phyloP scores from a whole-genome alignment of 2,888 invertebrate species.

The Coenonympha arcania region DNA sequence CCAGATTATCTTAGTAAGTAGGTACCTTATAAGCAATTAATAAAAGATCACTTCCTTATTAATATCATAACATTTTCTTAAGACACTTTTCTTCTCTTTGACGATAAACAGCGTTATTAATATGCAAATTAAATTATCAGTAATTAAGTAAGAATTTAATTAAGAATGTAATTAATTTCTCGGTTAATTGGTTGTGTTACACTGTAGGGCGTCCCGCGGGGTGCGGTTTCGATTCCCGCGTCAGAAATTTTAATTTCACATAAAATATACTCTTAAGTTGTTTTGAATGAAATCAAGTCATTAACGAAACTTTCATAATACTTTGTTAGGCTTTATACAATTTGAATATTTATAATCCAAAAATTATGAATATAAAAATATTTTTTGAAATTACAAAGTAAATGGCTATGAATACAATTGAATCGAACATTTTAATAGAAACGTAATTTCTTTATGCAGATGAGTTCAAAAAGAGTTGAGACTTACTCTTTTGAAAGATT shows the following conservation, averaged over 20 bases:
- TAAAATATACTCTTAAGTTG: not conserved
- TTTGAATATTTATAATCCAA: no score
- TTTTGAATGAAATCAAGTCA: not conserved
- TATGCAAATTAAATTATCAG: slow-evolving; percentile 5
- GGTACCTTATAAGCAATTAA: no score
- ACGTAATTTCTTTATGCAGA: no score
- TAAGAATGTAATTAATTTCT: not conserved
- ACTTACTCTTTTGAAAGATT: no score
- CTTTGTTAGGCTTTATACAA: no score
- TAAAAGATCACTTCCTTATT: no score
- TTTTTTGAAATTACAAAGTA: no score
- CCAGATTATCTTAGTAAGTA: no score
- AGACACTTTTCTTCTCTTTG: not conserved
- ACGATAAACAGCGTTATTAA: not conserved
- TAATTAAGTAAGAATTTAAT: slow-evolving; percentile 1
- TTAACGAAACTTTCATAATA: not conserved
- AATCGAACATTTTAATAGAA: no score
- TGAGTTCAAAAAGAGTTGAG: no score
- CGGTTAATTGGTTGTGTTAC: not conserved
- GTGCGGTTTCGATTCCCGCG: not conserved
- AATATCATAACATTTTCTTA: not conserved
- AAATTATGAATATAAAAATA: no score
- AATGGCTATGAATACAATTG: no score
- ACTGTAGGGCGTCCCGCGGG: not conserved
- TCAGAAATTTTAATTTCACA: not conserved